Evolutionary conservation across 2,888 invertebrate species (phyloP).

Genomic region (Pachycephus smyrnensis): DNA sequence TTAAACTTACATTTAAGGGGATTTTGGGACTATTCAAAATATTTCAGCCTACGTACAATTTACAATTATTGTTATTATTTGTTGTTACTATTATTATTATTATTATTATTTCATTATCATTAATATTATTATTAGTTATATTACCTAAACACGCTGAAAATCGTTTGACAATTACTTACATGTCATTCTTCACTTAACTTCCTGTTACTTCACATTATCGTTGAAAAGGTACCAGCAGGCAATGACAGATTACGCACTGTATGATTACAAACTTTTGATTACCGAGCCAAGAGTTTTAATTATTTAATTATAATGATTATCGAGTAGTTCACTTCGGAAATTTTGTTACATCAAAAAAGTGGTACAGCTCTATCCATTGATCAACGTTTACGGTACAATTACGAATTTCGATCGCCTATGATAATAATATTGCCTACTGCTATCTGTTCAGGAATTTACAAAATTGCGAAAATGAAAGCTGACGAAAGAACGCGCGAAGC

Average conservation of each 20-base stretch:
- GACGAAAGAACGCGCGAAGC: background rate
- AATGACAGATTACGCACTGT: constrained; percentile 24
- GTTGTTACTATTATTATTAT: background rate
- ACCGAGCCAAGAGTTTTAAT: constrained; percentile 21
- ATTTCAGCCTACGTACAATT: background rate
- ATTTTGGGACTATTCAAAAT: background rate
- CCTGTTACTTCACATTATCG: constrained; percentile 19
- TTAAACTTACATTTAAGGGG: background rate
- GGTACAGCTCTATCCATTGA: background rate
- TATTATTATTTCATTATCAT: background rate
- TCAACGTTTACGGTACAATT: constrained; percentile 3
- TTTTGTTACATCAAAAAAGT: constrained; percentile 9
- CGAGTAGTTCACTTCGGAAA: constrained; percentile 10
- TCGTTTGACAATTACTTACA: background rate
- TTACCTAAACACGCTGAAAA: background rate
- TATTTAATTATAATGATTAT: constrained; percentile 21
- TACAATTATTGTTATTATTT: background rate
- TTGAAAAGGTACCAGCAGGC: constrained; percentile 34
- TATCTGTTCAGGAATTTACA: constrained; percentile 35
- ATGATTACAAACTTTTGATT: constrained; percentile 19
- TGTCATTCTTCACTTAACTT: constrained; percentile 1
- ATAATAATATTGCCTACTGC: constrained; percentile 35
- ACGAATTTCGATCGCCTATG: constrained; percentile 8
- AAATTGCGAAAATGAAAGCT: constrained; percentile 9
- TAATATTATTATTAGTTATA: background rate